Percentiles rank a stretch among this genome's conserved stretches.
These are phyloP conservation scores for Podarcis muralis DNA, from an alignment of 2,113 vertebrate species.

Conservation along the genomic window DNA sequence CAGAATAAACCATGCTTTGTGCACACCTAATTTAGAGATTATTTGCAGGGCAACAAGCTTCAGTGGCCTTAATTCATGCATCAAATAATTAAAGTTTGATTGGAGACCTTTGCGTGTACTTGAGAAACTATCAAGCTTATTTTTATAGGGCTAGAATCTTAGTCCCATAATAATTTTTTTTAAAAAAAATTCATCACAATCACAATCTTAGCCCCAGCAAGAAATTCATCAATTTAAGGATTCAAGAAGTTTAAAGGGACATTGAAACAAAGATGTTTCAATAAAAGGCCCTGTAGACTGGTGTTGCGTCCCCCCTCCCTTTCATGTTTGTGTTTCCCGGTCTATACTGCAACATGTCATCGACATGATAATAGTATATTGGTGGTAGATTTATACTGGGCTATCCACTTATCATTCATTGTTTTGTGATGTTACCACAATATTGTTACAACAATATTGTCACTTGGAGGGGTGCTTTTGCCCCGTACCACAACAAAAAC, in stretches of 20 bases:
- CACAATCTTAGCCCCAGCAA: neutral
- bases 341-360: no score
- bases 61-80: neutral
- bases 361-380: no score
- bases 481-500: no score
- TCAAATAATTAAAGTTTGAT: neutral
- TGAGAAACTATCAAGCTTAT: neutral
- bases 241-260: neutral
- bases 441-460: neutral
- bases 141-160: neutral
- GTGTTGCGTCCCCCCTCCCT: no score
- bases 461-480: no score
- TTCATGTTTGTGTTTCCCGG: no score
- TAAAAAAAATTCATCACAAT: neutral
- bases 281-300: no score
- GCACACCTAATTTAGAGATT: neutral
- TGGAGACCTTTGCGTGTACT: neutral
- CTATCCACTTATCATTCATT: neutral
- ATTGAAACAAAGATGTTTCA: neutral
- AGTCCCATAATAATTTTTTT: neutral
- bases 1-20: no score
- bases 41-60: neutral
- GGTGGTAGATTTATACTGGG: no score
- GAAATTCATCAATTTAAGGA: no score
- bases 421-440: neutral